Conservation (phyloP, 1,140 invertebrate genomes). For the Batillaria attramentaria region DNA sequence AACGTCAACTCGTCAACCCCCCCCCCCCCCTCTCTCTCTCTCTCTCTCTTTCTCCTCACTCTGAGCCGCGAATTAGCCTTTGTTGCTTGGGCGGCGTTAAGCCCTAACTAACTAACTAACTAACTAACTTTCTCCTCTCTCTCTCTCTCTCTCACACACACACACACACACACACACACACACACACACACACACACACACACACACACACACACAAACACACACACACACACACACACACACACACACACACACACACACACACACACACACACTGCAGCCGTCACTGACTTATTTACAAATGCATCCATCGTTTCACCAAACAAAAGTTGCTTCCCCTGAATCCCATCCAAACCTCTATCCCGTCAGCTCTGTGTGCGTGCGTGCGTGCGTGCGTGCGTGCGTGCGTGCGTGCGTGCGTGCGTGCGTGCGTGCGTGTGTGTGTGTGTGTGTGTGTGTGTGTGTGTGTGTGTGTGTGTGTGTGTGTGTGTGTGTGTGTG, state of each 20-base stretch:
- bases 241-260: constrained; percentile 2
- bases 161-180: constrained; percentile 2
- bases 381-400: background rate
- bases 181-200: constrained; percentile 2
- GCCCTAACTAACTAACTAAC: too few relatives aligned
- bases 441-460: constrained; percentile 2
- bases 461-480: constrained; percentile 2
- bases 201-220: background rate
- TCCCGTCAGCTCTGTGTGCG: background rate
- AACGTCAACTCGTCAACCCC: too few relatives aligned
- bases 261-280: background rate
- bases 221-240: constrained; percentile 2
- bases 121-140: too few relatives aligned
- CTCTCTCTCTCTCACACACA: too few relatives aligned
- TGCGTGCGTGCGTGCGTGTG: background rate
- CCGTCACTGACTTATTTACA: too few relatives aligned
- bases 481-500: constrained; percentile 2
- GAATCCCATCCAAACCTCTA: too few relatives aligned
- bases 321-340: too few relatives aligned
- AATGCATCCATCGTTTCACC: too few relatives aligned
- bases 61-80: too few relatives aligned
- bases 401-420: background rate
- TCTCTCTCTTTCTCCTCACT: too few relatives aligned
- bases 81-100: too few relatives aligned
- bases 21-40: too few relatives aligned